Percentiles rank a stretch among this genome's conserved stretches.
Conservation (phyloP, 2,888 invertebrate genomes). For the Caenorhabditis panamensis region DNA sequence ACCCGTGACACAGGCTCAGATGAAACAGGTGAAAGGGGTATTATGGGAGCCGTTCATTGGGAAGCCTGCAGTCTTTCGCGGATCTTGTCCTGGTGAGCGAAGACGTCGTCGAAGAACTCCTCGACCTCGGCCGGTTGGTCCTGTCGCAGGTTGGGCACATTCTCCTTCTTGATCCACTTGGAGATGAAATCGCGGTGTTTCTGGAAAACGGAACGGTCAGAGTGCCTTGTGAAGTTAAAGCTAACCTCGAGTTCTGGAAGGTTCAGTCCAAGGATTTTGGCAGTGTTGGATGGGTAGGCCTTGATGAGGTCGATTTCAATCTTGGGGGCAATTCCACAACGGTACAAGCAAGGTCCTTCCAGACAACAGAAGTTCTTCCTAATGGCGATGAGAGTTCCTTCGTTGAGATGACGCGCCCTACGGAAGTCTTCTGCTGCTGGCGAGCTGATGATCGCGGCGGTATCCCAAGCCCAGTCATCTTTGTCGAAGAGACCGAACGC, state of each 20-base stretch:
- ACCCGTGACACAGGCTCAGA: conserved; percentile 15
- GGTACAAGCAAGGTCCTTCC: conserved; percentile 21
- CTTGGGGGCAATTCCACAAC: conserved; percentile 22
- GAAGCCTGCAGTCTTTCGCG: conserved; percentile 1
- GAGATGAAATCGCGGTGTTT: conserved; percentile 10
- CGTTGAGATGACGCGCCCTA: background rate
- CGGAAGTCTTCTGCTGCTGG: background rate
- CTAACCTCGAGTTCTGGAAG: conserved; percentile 26
- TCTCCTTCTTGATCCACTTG: background rate
- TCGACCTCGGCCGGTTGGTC: conserved; percentile 26
- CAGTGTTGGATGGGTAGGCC: conserved; percentile 12
- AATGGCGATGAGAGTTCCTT: background rate
- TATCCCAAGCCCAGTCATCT: conserved; percentile 25
- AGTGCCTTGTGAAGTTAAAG: background rate
- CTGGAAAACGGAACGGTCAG: conserved; percentile 2
- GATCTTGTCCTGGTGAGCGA: conserved; percentile 13
- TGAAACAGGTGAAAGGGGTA: background rate
- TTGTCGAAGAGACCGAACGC: conserved; percentile 21
- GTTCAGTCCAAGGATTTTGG: conserved; percentile 9
- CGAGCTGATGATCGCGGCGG: background rate
- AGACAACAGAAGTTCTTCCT: conserved; percentile 17
- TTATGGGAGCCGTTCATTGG: background rate
- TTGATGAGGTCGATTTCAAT: conserved; percentile 30
- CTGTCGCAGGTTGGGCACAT: background rate
- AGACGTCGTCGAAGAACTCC: conserved; percentile 28